Percentiles rank a stretch among this genome's conserved stretches.
phyloP scores from a whole-genome alignment of 2,113 vertebrate species.

The Lasiurus borealis region DNA sequence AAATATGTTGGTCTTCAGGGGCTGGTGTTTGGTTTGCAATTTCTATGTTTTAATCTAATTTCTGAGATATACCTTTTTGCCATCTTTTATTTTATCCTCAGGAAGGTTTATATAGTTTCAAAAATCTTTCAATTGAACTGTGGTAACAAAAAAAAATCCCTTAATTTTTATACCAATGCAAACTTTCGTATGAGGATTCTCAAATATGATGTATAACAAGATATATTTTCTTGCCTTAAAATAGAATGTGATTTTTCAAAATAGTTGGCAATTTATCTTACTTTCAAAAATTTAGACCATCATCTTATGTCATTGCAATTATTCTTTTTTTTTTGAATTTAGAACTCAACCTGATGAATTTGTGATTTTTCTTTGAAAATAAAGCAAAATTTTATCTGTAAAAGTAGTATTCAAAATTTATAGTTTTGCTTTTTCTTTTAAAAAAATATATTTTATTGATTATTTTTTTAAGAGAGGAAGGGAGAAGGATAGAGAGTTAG shows the following conservation, averaged over 20 bases:
- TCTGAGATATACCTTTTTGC: neutral
- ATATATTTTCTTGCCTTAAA: slow-evolving; percentile 16
- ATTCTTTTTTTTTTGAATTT: neutral
- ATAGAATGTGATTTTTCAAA: slow-evolving; percentile 21
- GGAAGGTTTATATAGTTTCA: neutral
- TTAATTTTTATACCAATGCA: neutral
- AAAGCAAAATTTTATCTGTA: neutral
- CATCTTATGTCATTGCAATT: neutral
- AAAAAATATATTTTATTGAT: too few species aligned
- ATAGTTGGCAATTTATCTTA: neutral
- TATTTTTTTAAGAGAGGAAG: too few species aligned
- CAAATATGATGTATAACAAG: neutral
- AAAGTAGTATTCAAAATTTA: neutral
- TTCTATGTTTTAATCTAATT: slow-evolving; percentile 26
- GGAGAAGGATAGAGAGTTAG: too few species aligned
- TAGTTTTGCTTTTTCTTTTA: neutral
- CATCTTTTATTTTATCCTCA: slow-evolving; percentile 4
- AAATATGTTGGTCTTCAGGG: neutral
- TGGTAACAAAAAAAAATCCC: neutral
- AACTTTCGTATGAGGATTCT: neutral
- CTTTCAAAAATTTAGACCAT: neutral
- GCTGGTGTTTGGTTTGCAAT: slow-evolving; percentile 9
- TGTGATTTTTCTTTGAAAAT: slow-evolving; percentile 23
- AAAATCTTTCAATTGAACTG: neutral
- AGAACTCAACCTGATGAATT: neutral